Evolutionary conservation across 2,888 invertebrate species (phyloP).

Genomic region (Trimorus sp.): DNA sequence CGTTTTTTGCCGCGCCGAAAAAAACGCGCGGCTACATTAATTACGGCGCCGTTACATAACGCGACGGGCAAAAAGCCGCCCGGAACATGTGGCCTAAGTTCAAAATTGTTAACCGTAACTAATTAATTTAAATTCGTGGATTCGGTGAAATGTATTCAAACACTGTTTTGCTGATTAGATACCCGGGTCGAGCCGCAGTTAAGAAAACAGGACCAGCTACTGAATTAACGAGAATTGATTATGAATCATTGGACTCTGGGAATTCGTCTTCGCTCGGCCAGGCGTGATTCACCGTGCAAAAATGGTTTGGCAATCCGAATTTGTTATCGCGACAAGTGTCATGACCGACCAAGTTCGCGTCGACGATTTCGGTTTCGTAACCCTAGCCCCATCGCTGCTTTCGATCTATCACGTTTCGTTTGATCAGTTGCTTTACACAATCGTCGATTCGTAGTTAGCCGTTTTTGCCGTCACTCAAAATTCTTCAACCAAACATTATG

Average conservation of each 20-base stretch:
- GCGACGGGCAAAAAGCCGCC: conserved; percentile 32
- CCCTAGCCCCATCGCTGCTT: no score
- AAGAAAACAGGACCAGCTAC: conserved; percentile 51
- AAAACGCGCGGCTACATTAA: conserved; percentile 49
- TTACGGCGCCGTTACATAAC: conserved; percentile 54
- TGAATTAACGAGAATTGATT: conserved; percentile 57
- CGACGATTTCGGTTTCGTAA: no score
- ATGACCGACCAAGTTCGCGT: not conserved
- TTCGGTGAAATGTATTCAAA: conserved; percentile 61
- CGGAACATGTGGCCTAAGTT: conserved; percentile 43
- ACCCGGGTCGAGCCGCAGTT: conserved; percentile 31
- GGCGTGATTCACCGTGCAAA: conserved; percentile 31
- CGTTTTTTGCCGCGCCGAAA: conserved; percentile 45
- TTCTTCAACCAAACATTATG: no score
- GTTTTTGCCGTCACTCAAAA: no score
- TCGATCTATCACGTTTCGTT: no score
- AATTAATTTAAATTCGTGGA: conserved; percentile 61
- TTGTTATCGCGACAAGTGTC: conserved; percentile 6
- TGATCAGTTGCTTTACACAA: no score
- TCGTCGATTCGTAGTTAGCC: no score
- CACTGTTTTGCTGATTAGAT: conserved; percentile 54
- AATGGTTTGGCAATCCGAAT: conserved; percentile 14
- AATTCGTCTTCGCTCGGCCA: conserved; percentile 36
- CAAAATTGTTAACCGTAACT: conserved; percentile 54
- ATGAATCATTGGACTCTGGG: conserved; percentile 50